Percentiles rank a stretch among this genome's conserved stretches.
Evolutionary conservation across 2,113 vertebrate species (phyloP).

Genomic region (Hoplias malabaricus): DNA sequence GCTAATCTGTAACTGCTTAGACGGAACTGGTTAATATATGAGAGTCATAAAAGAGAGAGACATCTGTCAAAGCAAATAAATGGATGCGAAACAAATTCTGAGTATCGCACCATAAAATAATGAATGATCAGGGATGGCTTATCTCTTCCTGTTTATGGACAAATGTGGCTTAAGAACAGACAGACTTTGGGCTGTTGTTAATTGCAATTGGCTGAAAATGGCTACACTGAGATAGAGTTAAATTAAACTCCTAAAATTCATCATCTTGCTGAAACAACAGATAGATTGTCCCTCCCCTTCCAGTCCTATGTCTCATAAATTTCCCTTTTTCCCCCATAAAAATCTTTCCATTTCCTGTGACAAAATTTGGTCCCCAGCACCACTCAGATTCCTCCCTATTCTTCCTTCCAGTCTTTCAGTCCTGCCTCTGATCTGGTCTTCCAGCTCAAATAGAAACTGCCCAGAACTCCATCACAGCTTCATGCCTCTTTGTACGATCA

Average conservation of each 20-base stretch:
- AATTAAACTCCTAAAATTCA: not conserved
- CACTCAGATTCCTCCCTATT: too few species aligned
- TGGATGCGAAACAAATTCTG: not conserved
- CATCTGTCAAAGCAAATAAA: not conserved
- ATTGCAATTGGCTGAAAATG: not conserved
- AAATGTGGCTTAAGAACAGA: not conserved
- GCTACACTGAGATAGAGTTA: not conserved
- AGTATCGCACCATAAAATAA: not conserved
- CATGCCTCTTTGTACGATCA: too few species aligned
- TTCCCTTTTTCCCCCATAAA: too few species aligned
- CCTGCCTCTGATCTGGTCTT: too few species aligned
- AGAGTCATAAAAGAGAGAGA: not conserved
- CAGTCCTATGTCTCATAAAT: too few species aligned
- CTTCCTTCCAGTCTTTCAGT: too few species aligned
- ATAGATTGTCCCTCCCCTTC: too few species aligned
- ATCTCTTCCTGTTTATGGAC: not conserved
- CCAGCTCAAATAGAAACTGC: too few species aligned
- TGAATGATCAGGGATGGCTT: not conserved
- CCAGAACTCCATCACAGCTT: too few species aligned
- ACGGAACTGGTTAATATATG: constrained; percentile 10
- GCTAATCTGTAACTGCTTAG: not conserved
- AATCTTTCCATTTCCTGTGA: too few species aligned
- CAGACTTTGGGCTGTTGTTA: not conserved
- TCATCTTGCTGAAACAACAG: too few species aligned
- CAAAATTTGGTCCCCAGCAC: too few species aligned